These are phyloP conservation scores for Lasius fuliginosus DNA, from an alignment of 2,888 invertebrate genomes.

Conservation along the genomic window DNA sequence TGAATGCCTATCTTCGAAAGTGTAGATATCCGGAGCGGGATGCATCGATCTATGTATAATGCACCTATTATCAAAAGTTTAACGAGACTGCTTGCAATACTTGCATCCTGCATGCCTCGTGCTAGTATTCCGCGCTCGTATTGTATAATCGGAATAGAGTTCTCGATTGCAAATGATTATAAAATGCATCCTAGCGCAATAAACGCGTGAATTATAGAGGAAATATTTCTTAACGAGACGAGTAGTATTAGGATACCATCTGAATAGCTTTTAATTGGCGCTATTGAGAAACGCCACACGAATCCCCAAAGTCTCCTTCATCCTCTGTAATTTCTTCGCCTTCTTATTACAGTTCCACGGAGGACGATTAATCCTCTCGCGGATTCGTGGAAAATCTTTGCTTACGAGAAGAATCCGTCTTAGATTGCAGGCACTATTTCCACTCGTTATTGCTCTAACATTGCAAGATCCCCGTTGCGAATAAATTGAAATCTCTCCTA, in stretches of 20 bases:
- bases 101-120: background rate
- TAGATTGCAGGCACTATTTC: slow-evolving; percentile 37
- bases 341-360: slow-evolving; percentile 44
- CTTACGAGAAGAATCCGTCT: slow-evolving; percentile 45
- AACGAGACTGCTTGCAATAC: slow-evolving; percentile 22
- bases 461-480: background rate
- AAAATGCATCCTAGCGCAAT: background rate
- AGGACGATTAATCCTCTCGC: slow-evolving; percentile 67
- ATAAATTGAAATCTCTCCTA: slow-evolving; percentile 34
- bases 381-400: slow-evolving; percentile 59
- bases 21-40: background rate
- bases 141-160: background rate
- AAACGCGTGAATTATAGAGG: slow-evolving; percentile 7
- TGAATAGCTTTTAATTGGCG: slow-evolving; percentile 55
- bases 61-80: slow-evolving; percentile 43
- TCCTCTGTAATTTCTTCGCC: slow-evolving; percentile 64
- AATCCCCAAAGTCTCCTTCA: slow-evolving; percentile 68
- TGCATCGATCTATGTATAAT: slow-evolving; percentile 11
- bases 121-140: background rate
- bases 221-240: slow-evolving; percentile 66
- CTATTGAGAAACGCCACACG: slow-evolving; percentile 42
- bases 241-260: slow-evolving; percentile 55
- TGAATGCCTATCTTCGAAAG: slow-evolving; percentile 29
- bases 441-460: slow-evolving; percentile 23
- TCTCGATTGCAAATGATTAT: slow-evolving; percentile 8